phyloP scores from a whole-genome alignment of 2,113 vertebrate species.

The Mohoua ochrocephala region DNA sequence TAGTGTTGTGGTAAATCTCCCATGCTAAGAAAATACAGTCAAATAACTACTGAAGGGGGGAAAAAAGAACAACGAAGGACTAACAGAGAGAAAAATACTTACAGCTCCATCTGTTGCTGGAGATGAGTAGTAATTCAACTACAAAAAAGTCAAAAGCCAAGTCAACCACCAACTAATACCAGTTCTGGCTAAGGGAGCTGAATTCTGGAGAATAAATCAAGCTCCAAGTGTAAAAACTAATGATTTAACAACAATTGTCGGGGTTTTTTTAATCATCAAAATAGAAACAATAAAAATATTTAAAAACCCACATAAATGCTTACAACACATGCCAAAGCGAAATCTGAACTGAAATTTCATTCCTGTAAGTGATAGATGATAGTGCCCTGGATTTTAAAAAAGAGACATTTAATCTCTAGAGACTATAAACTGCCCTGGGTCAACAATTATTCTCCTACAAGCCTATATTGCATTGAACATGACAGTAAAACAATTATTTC shows the following conservation, averaged over 20 bases:
- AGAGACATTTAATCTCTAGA: neutral
- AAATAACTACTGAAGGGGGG: neutral
- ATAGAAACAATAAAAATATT: neutral
- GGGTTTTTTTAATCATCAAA: neutral
- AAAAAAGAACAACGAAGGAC: fast-evolving
- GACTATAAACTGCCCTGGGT: neutral
- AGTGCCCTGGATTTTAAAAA: neutral
- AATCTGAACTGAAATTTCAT: neutral
- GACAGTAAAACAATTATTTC: neutral
- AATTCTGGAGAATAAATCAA: neutral
- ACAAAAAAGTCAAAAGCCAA: neutral
- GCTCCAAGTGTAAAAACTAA: neutral
- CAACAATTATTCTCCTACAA: neutral
- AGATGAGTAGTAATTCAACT: neutral
- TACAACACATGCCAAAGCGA: neutral
- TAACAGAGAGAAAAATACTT: neutral
- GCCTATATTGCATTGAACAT: neutral
- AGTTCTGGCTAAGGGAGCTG: neutral
- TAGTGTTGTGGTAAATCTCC: neutral
- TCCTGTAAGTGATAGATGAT: neutral
- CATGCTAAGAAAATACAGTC: neutral
- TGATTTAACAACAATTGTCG: neutral
- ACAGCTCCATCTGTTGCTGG: neutral
- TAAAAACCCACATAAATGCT: neutral
- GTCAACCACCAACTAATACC: neutral